Percentiles rank a stretch among this genome's conserved stretches.
These are phyloP conservation scores for Meloidogyne chitwoodi DNA, from an alignment of 1,140 invertebrate species.

Conservation along the genomic window DNA sequence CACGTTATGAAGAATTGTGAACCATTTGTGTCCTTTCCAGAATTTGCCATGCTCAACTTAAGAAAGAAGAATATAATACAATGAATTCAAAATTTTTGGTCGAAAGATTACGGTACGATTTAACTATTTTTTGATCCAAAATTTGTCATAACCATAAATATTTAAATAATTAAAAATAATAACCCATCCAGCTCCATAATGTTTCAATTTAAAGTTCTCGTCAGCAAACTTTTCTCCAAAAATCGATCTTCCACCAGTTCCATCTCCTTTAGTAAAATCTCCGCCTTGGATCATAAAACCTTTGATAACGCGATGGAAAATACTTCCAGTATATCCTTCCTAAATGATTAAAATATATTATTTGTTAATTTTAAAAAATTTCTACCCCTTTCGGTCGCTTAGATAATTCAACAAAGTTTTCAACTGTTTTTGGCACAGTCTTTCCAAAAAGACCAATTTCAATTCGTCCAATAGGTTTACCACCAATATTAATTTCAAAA, in stretches of 20 bases:
- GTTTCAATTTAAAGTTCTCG: constrained; percentile 92
- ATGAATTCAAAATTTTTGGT: constrained; percentile 5
- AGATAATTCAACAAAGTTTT: constrained; percentile 78
- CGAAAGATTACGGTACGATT: too few species aligned
- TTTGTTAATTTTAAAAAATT: not conserved
- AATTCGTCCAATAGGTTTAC: constrained; percentile 74
- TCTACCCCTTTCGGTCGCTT: constrained; percentile 52
- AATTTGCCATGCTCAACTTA: constrained; percentile 87
- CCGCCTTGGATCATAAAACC: constrained; percentile 64
- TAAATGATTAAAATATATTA: constrained; percentile 25
- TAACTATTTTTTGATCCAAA: too few species aligned
- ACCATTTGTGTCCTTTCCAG: constrained; percentile 67
- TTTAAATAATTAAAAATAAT: too few species aligned
- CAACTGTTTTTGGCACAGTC: constrained; percentile 80
- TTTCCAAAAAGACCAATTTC: constrained; percentile 89
- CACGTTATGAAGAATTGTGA: constrained; percentile 79
- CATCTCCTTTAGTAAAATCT: constrained; percentile 62
- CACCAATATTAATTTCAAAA: constrained; percentile 81
- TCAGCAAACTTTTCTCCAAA: constrained; percentile 76
- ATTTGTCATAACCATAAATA: too few species aligned
- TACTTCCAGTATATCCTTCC: constrained; percentile 56
- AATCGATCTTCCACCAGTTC: constrained; percentile 77
- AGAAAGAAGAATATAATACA: constrained; percentile 53
- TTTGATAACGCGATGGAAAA: constrained; percentile 65
- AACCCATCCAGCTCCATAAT: constrained; percentile 79